phyloP scores from a whole-genome alignment of 2,113 vertebrate genomes.

The Rhinopomastus cyanomelas region DNA sequence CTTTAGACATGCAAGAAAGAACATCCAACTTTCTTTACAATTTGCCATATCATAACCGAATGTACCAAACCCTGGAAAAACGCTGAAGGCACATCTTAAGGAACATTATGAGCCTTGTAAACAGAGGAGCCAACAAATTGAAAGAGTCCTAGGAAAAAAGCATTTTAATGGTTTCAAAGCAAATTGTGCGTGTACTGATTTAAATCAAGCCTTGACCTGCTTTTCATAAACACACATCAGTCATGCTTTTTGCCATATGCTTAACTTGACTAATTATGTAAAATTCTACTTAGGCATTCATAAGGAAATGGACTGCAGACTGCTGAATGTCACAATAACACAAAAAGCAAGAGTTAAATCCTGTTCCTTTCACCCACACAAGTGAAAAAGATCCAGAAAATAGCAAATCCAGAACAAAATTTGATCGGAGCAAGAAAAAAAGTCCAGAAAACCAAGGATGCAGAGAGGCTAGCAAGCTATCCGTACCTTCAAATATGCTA shows the following conservation, averaged over 20 bases:
- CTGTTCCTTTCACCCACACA: background rate
- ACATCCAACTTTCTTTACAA: background rate
- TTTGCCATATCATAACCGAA: background rate
- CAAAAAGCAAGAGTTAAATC: background rate
- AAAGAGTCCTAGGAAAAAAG: background rate
- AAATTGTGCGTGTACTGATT: background rate
- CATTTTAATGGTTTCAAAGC: background rate
- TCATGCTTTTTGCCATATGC: background rate
- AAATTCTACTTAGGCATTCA: background rate
- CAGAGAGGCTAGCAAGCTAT: background rate
- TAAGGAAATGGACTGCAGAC: background rate
- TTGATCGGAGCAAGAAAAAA: background rate
- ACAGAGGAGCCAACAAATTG: background rate
- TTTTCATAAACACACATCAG: background rate
- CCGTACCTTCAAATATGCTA: background rate
- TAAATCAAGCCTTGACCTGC: constrained; percentile 1
- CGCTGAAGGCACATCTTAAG: background rate
- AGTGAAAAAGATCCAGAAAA: background rate
- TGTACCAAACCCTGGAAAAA: background rate
- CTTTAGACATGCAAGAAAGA: background rate
- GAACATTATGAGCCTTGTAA: background rate
- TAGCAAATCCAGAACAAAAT: background rate
- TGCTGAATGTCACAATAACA: background rate
- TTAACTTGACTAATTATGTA: constrained; percentile 2
- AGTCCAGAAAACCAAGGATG: background rate